Evolutionary conservation across 53 echinoderm and acorn worm genomes (phyloP).

Genomic region (Arbacia lixula): DNA sequence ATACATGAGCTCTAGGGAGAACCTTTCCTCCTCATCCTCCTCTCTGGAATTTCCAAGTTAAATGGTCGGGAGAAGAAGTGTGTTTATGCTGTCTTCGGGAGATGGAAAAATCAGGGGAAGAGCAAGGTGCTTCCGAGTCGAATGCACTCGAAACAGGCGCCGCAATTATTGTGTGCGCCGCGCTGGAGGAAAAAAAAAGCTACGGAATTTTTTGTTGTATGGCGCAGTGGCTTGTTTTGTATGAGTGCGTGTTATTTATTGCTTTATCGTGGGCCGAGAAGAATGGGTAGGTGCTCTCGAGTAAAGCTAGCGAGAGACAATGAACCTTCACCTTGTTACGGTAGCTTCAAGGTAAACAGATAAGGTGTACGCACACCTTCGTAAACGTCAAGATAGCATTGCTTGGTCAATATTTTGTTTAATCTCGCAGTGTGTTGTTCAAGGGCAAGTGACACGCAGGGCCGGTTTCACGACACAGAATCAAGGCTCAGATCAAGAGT

Average conservation of each 20-base stretch:
- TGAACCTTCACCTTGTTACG: not conserved
- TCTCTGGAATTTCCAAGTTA: not conserved
- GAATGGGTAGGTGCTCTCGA: no score
- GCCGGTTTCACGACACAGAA: no score
- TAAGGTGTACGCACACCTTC: not conserved
- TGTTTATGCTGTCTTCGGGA: constrained; percentile 16
- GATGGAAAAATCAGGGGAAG: constrained; percentile 28
- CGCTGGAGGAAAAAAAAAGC: no score
- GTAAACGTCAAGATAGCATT: not conserved
- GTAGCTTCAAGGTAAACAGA: constrained; percentile 12
- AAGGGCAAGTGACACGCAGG: no score
- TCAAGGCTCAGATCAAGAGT: no score
- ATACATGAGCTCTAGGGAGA: no score
- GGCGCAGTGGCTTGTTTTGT: no score
- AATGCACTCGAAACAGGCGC: constrained; percentile 33
- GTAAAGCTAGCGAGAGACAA: no score
- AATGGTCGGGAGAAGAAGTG: constrained; percentile 5
- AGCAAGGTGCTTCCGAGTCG: constrained; percentile 6
- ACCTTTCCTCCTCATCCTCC: not conserved
- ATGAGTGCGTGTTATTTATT: no score
- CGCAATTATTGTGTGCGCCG: constrained; percentile 14
- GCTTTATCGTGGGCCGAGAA: no score
- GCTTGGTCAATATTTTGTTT: not conserved
- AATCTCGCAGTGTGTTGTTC: no score
- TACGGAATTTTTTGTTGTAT: no score